Evolutionary conservation across 2,888 invertebrate genomes (phyloP), one percentile per base, ranked within the genome.

Genomic region (Phrixothrix hirtus): DNA sequence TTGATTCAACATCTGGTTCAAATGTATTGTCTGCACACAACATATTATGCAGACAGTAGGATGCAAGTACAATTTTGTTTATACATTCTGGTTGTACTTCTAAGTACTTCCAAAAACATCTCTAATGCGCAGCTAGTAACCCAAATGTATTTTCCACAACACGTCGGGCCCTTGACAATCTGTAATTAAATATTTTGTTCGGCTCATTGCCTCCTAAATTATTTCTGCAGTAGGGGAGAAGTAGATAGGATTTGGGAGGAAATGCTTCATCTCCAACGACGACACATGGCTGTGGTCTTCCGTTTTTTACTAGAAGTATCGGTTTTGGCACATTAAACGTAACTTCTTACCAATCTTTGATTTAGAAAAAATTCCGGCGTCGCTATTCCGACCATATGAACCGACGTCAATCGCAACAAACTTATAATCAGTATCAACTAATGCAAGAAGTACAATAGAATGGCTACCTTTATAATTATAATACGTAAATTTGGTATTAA

Each of bases 391-490:
- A n/a, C n/a, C n/a, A n/a, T n/a, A n/a, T n/a, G n/a, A n/a, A n/a
- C n/a, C n/a, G 7, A 15, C 13, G 3, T 36, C 30, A 9, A 37
- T 38, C 11, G 26, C 17, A 13, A 27, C 29, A 16, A n/a, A n/a
- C n/a, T n/a, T n/a, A n/a, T n/a, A n/a, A n/a, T n/a, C n/a, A n/a
- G n/a, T n/a, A n/a, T n/a, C 37, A 37, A 25, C 31, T 16, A 21
- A 21, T 25, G 14, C 31, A 30, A 35, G 52, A 46, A 12, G 60
- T 53, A 47, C 49, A 55, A 35, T 45, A 34, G 13, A n/a, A n/a
- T 58, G 57, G 11, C 61, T 48, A 21, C 59, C 52, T 17, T 53
- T n/a, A n/a, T n/a, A n/a, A n/a, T n/a, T n/a, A n/a, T n/a, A n/a
- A n/a, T n/a, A n/a, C n/a, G n/a, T n/a, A n/a, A n/a, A n/a, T n/a